A percentile compares a stretch with the other conserved stretches of the same genome.
Evolutionary conservation across 2,113 vertebrate species (phyloP).

Genomic region (Nyctereutes procyonoides): DNA sequence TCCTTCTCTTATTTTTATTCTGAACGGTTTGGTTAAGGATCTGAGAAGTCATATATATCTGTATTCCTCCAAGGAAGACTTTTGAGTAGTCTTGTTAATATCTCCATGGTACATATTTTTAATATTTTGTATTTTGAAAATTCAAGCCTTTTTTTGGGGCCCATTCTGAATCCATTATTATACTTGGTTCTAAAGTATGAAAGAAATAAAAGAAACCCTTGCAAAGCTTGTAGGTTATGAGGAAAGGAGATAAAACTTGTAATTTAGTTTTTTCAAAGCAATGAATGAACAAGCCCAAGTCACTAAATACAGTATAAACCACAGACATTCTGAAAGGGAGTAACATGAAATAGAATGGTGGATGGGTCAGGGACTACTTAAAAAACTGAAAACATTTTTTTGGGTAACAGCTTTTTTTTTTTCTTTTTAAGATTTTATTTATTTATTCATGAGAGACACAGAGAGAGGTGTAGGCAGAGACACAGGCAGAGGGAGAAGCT

Average conservation of each 20-base stretch:
- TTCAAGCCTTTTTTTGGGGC: not conserved
- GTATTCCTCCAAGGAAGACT: not conserved
- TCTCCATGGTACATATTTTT: constrained; percentile 17
- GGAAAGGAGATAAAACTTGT: not conserved
- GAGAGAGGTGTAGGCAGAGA: too few relatives aligned
- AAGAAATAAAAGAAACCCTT: constrained; percentile 27
- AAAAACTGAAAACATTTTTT: not conserved
- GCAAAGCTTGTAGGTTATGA: not conserved
- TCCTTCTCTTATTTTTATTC: constrained; percentile 30
- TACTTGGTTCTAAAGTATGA: constrained; percentile 31
- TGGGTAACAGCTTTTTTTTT: not conserved
- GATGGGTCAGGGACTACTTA: not conserved
- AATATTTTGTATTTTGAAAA: constrained; percentile 49
- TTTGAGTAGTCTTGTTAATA: constrained; percentile 52
- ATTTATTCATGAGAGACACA: too few relatives aligned
- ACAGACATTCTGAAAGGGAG: not conserved
- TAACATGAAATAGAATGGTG: constrained; percentile 40
- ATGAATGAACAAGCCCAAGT: not conserved
- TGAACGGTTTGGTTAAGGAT: constrained; percentile 29
- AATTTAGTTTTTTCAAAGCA: constrained; percentile 57
- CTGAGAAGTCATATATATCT: constrained; percentile 4
- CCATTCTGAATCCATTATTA: not conserved
- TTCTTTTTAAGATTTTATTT: too few relatives aligned
- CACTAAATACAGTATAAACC: not conserved
- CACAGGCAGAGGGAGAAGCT: too few relatives aligned